Percentiles rank a stretch among this genome's conserved stretches.
phyloP scores from a whole-genome alignment of 2,113 vertebrate species.

The Macaca fascicularis region DNA sequence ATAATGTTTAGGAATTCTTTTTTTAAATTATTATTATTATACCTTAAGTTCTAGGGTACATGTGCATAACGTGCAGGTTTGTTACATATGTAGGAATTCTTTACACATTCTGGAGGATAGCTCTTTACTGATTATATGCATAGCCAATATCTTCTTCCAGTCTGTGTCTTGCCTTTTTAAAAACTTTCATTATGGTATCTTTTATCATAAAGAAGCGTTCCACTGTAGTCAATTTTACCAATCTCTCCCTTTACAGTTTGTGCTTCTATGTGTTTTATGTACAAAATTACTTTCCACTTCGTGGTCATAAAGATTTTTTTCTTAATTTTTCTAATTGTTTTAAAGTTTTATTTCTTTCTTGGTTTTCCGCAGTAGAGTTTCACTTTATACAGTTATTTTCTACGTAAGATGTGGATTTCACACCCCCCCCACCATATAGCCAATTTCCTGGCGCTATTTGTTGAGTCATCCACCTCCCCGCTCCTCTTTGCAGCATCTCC shows the following conservation, averaged over 20 bases:
- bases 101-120: background rate
- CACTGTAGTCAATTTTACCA: background rate
- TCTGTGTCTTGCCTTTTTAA: background rate
- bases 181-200: background rate
- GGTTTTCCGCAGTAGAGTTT: background rate
- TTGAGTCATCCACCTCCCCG: rapidly evolving
- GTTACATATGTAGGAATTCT: background rate
- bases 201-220: background rate
- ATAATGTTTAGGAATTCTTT: background rate
- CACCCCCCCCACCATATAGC: too few species aligned
- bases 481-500: rapidly evolving
- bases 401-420: background rate
- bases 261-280: background rate
- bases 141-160: background rate
- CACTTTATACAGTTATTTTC: background rate
- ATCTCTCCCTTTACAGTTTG: background rate
- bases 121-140: background rate
- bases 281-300: background rate
- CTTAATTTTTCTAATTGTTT: background rate
- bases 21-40: too few species aligned
- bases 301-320: background rate
- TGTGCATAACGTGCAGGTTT: too few species aligned
- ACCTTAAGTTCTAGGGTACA: too few species aligned
- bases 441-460: background rate
- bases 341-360: background rate